Conservation (phyloP, 2,797 vertebrate genomes). For the Molossus alvarezi region DNA sequence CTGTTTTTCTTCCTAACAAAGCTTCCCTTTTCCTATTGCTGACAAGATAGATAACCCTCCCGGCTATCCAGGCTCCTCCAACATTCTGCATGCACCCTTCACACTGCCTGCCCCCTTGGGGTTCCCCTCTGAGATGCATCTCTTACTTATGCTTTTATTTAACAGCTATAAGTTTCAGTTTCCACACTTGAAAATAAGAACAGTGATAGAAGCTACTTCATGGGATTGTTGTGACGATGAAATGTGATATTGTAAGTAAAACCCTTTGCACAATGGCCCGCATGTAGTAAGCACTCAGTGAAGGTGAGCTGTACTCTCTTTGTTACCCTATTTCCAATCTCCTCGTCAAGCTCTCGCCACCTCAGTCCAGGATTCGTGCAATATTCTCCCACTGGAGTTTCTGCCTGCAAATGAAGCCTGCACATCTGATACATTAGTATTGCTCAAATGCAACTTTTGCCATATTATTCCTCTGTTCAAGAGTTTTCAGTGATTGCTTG, state of each 20-base stretch:
- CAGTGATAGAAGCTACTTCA: background rate
- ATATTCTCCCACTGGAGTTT: background rate
- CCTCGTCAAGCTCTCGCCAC: background rate
- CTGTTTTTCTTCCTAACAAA: background rate
- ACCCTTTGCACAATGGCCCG: background rate
- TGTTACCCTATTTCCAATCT: background rate
- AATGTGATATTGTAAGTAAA: background rate
- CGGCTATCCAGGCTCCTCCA: background rate
- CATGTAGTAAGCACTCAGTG: background rate
- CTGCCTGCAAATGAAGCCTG: background rate
- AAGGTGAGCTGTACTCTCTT: background rate
- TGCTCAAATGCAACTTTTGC: background rate
- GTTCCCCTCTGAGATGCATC: background rate
- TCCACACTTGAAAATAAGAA: slow-evolving; percentile 49
- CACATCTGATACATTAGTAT: background rate
- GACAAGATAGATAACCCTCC: background rate
- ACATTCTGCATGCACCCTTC: background rate
- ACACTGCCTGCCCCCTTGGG: background rate
- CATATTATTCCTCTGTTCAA: background rate
- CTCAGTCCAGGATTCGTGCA: background rate
- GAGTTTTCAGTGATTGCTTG: background rate
- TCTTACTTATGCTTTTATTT: background rate
- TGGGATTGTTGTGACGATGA: background rate
- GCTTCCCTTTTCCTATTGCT: background rate
- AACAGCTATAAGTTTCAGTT: background rate